phyloP scores from a whole-genome alignment of 2,113 vertebrate genomes.

The Deroptyus accipitrinus region DNA sequence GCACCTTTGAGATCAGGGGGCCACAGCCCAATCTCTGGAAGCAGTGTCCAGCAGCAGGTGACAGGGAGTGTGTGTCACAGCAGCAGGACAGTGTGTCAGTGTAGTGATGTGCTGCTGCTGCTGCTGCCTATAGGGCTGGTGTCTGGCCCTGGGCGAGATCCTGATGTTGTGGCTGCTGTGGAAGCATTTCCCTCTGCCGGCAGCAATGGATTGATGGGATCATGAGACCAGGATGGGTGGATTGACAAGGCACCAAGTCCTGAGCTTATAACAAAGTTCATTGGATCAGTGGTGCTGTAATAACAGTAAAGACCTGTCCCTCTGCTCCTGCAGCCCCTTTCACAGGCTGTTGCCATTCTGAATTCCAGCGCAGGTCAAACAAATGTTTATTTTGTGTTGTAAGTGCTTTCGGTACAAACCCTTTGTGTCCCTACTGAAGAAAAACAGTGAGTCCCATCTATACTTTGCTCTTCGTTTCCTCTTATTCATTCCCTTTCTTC shows the following conservation, averaged over 20 bases:
- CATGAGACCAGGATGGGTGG: not conserved
- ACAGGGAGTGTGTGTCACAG: rapidly evolving
- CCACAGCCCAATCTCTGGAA: not conserved
- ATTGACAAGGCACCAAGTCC: not conserved
- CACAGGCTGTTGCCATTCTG: not conserved
- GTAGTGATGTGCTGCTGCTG: not conserved
- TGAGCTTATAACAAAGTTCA: not conserved
- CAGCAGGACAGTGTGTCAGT: not conserved
- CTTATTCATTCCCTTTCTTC: no score
- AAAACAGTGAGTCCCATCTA: not conserved
- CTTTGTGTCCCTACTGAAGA: not conserved
- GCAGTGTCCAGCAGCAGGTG: rapidly evolving
- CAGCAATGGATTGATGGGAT: rapidly evolving
- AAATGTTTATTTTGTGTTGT: not conserved
- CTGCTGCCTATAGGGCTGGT: not conserved
- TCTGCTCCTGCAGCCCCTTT: not conserved
- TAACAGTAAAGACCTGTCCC: not conserved
- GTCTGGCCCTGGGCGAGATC: no score
- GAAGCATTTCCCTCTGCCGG: not conserved
- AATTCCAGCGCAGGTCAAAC: rapidly evolving
- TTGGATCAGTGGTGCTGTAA: rapidly evolving
- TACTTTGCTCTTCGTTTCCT: not conserved
- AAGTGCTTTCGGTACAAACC: not conserved
- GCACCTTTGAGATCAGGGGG: not conserved
- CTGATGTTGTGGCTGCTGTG: not conserved